These are phyloP conservation scores for Xenopus laevis DNA, from an alignment of 2,113 vertebrate genomes.

Conservation along the genomic window DNA sequence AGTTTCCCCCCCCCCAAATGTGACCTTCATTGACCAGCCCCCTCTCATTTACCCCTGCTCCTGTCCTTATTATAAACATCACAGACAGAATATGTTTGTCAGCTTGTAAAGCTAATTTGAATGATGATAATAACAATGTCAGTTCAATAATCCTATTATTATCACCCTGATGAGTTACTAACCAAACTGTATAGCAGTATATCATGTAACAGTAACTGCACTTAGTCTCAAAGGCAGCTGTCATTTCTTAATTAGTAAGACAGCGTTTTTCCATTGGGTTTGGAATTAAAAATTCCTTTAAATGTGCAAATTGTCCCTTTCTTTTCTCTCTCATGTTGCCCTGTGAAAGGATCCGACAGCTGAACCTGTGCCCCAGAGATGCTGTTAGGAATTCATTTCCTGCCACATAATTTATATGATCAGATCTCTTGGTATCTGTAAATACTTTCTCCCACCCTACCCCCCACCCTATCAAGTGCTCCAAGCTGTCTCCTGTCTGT, in stretches of 20 bases:
- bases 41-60: too few relatives aligned
- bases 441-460: constrained; percentile 22
- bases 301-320: neutral
- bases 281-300: constrained; percentile 22
- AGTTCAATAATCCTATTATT: neutral
- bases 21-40: too few relatives aligned
- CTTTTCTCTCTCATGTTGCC: neutral
- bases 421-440: constrained; percentile 52
- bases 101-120: too few relatives aligned
- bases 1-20: too few relatives aligned
- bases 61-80: too few relatives aligned
- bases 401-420: constrained; percentile 66
- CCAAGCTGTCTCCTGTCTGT: constrained; percentile 49
- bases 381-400: constrained; percentile 69
- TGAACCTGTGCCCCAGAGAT: constrained; percentile 60
- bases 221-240: neutral
- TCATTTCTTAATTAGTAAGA: neutral
- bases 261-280: neutral
- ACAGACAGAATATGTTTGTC: too few relatives aligned
- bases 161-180: neutral
- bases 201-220: neutral
- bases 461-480: constrained; percentile 47
- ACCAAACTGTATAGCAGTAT: neutral
- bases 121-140: too few relatives aligned
- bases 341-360: constrained; percentile 28